Conservation (phyloP, 2,888 invertebrate genomes). For the Cheilosia grossa region DNA sequence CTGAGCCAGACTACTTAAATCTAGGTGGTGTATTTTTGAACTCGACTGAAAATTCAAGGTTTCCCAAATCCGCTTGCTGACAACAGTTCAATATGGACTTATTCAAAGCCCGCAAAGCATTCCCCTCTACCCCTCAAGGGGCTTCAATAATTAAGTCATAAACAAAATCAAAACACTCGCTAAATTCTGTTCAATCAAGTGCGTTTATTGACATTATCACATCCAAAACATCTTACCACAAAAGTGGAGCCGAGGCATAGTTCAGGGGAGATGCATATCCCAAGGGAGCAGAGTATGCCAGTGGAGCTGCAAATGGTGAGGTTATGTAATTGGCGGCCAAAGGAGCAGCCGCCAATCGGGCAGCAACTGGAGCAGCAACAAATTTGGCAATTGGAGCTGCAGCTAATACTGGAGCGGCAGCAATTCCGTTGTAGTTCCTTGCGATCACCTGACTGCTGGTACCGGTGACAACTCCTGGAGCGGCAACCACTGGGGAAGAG, state of each 20-base stretch:
- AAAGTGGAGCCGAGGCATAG: slow-evolving; percentile 43
- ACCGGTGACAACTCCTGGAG: slow-evolving; percentile 35
- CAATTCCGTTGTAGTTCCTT: slow-evolving; percentile 79
- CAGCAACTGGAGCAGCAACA: neutral
- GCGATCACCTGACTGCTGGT: slow-evolving; percentile 76
- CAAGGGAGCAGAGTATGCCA: slow-evolving; percentile 45
- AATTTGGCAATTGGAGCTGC: slow-evolving; percentile 20
- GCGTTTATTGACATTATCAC: too few relatives aligned
- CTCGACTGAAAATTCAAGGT: too few relatives aligned
- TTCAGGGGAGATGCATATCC: slow-evolving; percentile 37
- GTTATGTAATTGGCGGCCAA: slow-evolving; percentile 6
- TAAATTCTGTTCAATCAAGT: too few relatives aligned
- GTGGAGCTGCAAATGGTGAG: slow-evolving; percentile 17
- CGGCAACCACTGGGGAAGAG: slow-evolving; percentile 60
- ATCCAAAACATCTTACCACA: slow-evolving; percentile 14
- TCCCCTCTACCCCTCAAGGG: too few relatives aligned
- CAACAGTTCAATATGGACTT: too few relatives aligned
- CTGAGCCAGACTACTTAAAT: too few relatives aligned
- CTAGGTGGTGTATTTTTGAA: too few relatives aligned
- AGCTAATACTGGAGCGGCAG: slow-evolving; percentile 81
- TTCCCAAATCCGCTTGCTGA: too few relatives aligned
- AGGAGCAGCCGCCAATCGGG: slow-evolving; percentile 29
- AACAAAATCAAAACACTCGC: too few relatives aligned
- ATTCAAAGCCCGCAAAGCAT: too few relatives aligned
- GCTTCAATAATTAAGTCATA: too few relatives aligned